Evolutionary conservation across 1,140 invertebrate genomes (phyloP).

Genomic region (Platorchestia sp.): DNA sequence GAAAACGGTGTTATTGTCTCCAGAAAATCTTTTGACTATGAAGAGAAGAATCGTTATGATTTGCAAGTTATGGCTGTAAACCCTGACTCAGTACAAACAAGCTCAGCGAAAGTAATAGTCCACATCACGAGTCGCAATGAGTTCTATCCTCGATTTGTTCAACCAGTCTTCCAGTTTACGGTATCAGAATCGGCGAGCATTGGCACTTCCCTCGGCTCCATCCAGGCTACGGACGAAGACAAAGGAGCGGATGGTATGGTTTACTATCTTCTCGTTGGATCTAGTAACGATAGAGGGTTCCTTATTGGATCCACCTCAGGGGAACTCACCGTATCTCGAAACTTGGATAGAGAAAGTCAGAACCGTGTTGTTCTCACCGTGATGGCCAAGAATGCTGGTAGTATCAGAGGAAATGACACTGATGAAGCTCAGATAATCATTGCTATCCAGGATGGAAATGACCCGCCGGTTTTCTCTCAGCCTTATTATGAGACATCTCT

Average conservation of each 20-base stretch:
- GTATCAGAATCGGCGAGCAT: conserved; percentile 93
- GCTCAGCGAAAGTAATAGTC: conserved; percentile 80
- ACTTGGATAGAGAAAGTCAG: conserved; percentile 91
- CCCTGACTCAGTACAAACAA: conserved; percentile 86
- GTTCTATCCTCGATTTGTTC: conserved; percentile 90
- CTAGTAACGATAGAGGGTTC: conserved; percentile 93
- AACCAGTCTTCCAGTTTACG: conserved; percentile 92
- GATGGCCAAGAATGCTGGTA: conserved; percentile 93
- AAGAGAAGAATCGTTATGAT: conserved; percentile 83
- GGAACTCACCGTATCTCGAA: conserved; percentile 84
- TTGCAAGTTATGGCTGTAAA: conserved; percentile 86
- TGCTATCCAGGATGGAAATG: conserved; percentile 94
- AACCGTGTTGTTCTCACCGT: conserved; percentile 90
- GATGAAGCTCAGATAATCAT: conserved; percentile 95
- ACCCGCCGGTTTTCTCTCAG: conserved; percentile 91
- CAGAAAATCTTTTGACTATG: conserved; percentile 88
- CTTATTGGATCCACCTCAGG: conserved; percentile 88
- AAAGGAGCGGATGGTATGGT: conserved; percentile 91
- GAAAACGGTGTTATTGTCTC: conserved; percentile 84
- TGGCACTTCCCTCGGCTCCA: conserved; percentile 86
- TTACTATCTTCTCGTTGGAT: conserved; percentile 92
- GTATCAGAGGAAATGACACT: conserved; percentile 93
- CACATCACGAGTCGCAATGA: conserved; percentile 92
- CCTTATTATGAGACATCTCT: conserved; percentile 81
- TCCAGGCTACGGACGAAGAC: conserved; percentile 93